Percentiles rank a stretch among this genome's conserved stretches.
Evolutionary conservation across 1,140 invertebrate genomes (phyloP).

Genomic region (Drosophila biarmipes): DNA sequence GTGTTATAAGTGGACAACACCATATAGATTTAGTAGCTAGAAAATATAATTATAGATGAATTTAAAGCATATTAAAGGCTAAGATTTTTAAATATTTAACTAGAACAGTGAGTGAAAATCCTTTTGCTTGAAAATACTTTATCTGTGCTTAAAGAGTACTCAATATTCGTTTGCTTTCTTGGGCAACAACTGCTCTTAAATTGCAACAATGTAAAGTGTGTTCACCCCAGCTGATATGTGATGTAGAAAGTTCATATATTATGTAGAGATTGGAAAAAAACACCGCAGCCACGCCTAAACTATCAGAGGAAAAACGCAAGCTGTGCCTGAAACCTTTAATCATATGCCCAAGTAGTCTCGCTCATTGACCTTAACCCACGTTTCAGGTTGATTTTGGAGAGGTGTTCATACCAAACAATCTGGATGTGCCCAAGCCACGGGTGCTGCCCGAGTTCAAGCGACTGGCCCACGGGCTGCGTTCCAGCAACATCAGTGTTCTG

Average conservation of each 20-base stretch:
- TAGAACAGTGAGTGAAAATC: no score
- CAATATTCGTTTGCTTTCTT: background rate
- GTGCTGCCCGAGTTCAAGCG: slow-evolving; percentile 93
- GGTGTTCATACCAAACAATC: slow-evolving; percentile 90
- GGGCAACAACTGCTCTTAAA: background rate
- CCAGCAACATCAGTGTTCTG: slow-evolving; percentile 95
- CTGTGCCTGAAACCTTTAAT: background rate
- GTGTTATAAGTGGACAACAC: no score
- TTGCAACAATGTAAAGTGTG: background rate
- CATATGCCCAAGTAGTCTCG: background rate
- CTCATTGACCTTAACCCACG: slow-evolving; percentile 1
- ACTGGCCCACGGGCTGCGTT: slow-evolving; percentile 93
- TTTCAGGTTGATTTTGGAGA: slow-evolving; percentile 93
- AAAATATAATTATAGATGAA: no score
- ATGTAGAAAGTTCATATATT: slow-evolving; percentile 6
- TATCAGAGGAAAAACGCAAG: background rate
- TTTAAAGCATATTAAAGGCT: no score
- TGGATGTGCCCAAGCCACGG: slow-evolving; percentile 90
- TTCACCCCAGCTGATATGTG: background rate
- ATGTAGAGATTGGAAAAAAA: slow-evolving; percentile 1
- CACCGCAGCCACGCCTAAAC: slow-evolving; percentile 22
- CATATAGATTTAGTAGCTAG: no score
- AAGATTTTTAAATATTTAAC: no score
- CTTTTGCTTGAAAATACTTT: no score
- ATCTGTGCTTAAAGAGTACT: background rate